Base-by-base conservation (phyloP, 2,113 vertebrate species). In the Platichthys stellatus region DNA sequence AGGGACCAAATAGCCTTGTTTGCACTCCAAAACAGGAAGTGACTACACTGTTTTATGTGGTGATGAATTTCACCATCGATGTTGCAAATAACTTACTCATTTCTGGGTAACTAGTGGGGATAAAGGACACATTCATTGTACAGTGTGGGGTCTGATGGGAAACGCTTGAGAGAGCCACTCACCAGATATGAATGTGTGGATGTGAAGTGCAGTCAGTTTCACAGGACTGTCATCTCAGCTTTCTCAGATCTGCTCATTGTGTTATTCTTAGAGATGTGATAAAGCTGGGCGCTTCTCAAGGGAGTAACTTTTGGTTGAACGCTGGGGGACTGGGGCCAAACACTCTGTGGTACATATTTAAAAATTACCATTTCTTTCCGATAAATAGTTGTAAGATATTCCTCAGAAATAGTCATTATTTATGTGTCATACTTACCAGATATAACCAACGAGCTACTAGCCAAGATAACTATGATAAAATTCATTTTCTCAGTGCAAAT, bases 231-330 rank as follows among this genome's bases (percentile, higher is more conserved):
- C 12, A 38, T 13, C 20, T 57, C 3, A 43, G 40, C 40, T 63
- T 78, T 57, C 72, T 63, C 82, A 76, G 76, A 63, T 74, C 49
- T 69, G 17, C 63, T 40, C 70, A 61, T 57, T 23, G n/a, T 68
- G 68, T 59, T 84, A 90, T 87, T 84, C 72, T 74, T 59, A 59
- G 77, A 80, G 64, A 66, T 51, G 59, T 20, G 43, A 43, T 13
- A 13, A 43, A 43, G 10, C 40, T 11, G 11, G 40, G 2, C 2
- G 11, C 40, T 43, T 11, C 10, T 43, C 12, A 43, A 43, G 40
- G 40, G 40, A 13, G 2, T 43, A 11, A 43, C 40, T 43, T 43
- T 43, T 3, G 40, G 40, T 43, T 13, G 40, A 43, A 43, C 40
- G 13, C 0, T 13, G 12, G 12, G 40, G 40, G 10, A 11, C 0